Conservation (phyloP, 2,888 invertebrate species). For the Orchesellides sinensis region DNA sequence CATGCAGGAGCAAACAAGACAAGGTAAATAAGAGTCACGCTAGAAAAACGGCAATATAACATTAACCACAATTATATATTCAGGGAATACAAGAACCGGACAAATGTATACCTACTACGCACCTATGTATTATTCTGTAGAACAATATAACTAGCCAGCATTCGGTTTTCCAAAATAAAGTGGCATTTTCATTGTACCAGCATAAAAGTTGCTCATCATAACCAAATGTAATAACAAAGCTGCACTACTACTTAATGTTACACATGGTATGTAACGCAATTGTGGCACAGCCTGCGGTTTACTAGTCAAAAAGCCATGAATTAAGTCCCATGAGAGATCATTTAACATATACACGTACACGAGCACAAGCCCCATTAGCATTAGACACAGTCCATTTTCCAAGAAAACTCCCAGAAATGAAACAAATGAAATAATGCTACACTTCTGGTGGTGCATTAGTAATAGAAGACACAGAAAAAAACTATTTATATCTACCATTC, state of each 20-base stretch:
- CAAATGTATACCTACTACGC: conserved; percentile 1
- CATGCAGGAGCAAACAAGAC: conserved; percentile 11
- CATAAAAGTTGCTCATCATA: conserved; percentile 12
- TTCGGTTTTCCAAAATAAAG: conserved; percentile 1
- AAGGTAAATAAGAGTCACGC: conserved; percentile 26
- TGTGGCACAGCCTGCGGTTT: conserved; percentile 48
- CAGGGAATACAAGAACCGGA: conserved; percentile 20
- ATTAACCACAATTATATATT: conserved; percentile 44
- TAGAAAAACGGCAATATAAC: conserved; percentile 9
- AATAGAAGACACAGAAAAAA: background rate
- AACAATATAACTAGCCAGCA: background rate
- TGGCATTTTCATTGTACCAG: conserved; percentile 13
- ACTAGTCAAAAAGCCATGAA: conserved; percentile 53
- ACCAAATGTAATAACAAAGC: background rate
- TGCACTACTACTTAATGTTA: background rate
- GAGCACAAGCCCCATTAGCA: conserved; percentile 70
- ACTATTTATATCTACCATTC: background rate
- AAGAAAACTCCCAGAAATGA: conserved; percentile 70
- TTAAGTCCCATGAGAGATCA: conserved; percentile 70
- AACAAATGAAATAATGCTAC: conserved; percentile 70
- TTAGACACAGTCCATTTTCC: conserved; percentile 73
- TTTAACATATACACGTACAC: conserved; percentile 70
- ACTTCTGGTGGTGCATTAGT: conserved; percentile 6
- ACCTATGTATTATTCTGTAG: background rate
- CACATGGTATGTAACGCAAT: conserved; percentile 22